Base-by-base conservation (phyloP, 2,888 invertebrate species). In the Trachelus troglodyta region DNA sequence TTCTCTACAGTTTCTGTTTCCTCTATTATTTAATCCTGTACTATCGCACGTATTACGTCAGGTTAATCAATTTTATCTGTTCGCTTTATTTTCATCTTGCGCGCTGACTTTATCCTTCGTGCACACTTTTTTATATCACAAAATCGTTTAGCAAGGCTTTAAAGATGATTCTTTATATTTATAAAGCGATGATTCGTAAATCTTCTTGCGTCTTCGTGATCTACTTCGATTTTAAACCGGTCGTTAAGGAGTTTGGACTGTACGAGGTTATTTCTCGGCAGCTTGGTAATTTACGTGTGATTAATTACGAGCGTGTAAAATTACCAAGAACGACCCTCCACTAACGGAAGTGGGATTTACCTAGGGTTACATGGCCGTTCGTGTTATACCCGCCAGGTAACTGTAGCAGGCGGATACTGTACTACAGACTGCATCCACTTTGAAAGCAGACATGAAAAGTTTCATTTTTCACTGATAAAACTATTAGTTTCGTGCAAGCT, bases 281-380 rank as follows among this genome's bases (percentile, higher is more conserved):
- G 81, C 82, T 80, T 77, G 79, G 81, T 83, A 83, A 85, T 83
- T 85, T 85, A 84, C 83, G 77, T 79, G 77, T 83, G 81, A 85
- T 85, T 85, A 85, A 85, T 85, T 83, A 83, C 83, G 81, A 77
- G 77, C 80, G 75, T 79, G 79, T 77, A 81, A 81, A 84, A 82
- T 83, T 84, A 84, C 82, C 83, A 80, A 56, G 56, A 56, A 56
- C 56, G 56, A 56, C 56, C 56, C 56, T 56, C 56, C 56, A 56
- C 23, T 56, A 56, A 56, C 56, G 56, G 56, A 56, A 56, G 56
- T 56, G 56, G 56, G 56, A 56, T 56, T 56, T 56, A 56, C 56
- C 56, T 56, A 56, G 56, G 56, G 56, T 56, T 56, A 56, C 56
- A 56, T 56, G 23, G 56, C 56, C 56, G 56, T 56, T 56, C 56